Base-by-base conservation (phyloP, 2,888 invertebrate species). In the Harpalus rufipes region DNA sequence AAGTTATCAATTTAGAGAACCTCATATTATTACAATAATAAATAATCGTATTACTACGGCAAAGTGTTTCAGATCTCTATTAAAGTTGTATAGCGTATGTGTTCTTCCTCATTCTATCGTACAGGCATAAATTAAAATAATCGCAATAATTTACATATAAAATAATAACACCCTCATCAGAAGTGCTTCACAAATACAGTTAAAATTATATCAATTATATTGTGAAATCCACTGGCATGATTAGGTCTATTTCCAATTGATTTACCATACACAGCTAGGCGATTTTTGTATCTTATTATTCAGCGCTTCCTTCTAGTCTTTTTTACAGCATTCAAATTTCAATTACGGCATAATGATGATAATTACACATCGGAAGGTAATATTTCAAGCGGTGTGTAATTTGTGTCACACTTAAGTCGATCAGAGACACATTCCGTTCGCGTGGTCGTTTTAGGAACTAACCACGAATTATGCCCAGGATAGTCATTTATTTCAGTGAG, bases 141-240 rank as follows among this genome's bases (percentile, higher is more conserved):
- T 68, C 68, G 68, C 68, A 68, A 68, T 68, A 32, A 68, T 68
- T 68, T 68, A 68, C 68, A 68, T 68, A 68, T 68, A 68, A 68
- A 68, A 68, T 68, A 32, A 68, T 68, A n/a, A 68, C 68, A 68
- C 12, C 39, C 68, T 39, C 32, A 68, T 68, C 68, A 68, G 32
- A 68, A 68, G 25, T 68, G 68, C 25, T 32, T 68, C 68, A 14
- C 68, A 68, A 7, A 32, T 68, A 68, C 68, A 68, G 68, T 68
- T 68, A 68, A 68, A 68, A 68, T 68, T 68, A 68, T 68, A 68
- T 68, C 68, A 68, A 68, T 68, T 68, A 68, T 68, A 68, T 68
- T 68, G 68, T 39, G 68, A 68, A 68, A 68, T 68, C 68, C 25
- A 68, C 21, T 39, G 68, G 39, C 32, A 14, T 68, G 68, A 68